Evolutionary conservation across 2,888 invertebrate genomes (phyloP).

Genomic region (Cerastis leucographa): DNA sequence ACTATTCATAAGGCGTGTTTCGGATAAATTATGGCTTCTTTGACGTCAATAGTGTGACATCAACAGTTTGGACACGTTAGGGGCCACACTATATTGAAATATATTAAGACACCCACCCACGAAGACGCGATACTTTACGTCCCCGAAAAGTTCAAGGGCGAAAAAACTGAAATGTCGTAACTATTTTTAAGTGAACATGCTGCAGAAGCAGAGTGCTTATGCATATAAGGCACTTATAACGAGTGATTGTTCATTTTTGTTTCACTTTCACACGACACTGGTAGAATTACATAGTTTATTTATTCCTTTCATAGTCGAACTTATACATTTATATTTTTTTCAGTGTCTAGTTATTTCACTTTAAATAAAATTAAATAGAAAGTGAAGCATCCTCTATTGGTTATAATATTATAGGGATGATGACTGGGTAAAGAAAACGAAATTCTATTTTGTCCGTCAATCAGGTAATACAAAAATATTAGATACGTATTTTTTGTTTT

Average conservation of each 20-base stretch:
- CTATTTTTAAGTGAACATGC: not conserved
- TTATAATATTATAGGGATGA: no score
- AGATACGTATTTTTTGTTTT: no score
- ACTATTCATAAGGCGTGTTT: conserved; percentile 50
- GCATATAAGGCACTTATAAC: not conserved
- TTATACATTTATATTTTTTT: no score
- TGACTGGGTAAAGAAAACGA: no score
- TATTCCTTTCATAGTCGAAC: not conserved
- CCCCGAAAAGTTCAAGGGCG: not conserved
- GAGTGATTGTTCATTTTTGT: not conserved
- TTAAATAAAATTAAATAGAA: not conserved
- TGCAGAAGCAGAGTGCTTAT: not conserved
- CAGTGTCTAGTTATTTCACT: not conserved
- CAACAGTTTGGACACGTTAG: conserved; percentile 16
- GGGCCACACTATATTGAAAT: not conserved
- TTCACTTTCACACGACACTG: not conserved
- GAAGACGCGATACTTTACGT: not conserved
- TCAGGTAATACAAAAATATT: no score
- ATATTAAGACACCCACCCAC: not conserved
- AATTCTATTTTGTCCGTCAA: no score
- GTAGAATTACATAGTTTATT: not conserved
- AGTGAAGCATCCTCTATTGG: not conserved
- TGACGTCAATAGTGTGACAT: conserved; percentile 27
- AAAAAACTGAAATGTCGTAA: not conserved
- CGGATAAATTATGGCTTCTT: conserved; percentile 50